phyloP scores from a whole-genome alignment of 2,888 invertebrate species.

The Calliscelio sp. region DNA sequence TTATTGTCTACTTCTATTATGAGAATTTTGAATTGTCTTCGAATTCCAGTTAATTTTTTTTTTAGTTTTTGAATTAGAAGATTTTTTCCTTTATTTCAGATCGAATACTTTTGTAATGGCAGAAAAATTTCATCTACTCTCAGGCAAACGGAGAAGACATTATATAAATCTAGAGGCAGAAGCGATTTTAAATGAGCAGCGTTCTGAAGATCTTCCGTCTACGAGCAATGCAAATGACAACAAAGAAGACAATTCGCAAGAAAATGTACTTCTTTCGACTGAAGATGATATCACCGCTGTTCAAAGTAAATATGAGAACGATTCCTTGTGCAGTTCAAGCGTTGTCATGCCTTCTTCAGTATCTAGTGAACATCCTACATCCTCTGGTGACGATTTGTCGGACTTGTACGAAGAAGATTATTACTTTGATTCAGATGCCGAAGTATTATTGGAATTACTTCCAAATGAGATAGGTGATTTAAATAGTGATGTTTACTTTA shows the following conservation, averaged over 20 bases:
- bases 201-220: not conserved
- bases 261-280: too few relatives aligned
- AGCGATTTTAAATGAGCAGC: not conserved
- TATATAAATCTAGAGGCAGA: not conserved
- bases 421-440: conserved; percentile 5
- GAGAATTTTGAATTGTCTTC: too few relatives aligned
- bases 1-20: too few relatives aligned
- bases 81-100: not conserved
- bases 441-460: not conserved
- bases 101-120: not conserved
- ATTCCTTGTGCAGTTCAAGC: not conserved
- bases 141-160: conserved; percentile 1
- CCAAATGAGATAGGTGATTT: not conserved
- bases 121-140: not conserved
- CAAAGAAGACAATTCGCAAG: not conserved
- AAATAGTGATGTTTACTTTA: not conserved
- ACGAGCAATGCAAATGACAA: not conserved
- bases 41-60: too few relatives aligned
- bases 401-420: conserved; percentile 8
- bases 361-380: not conserved
- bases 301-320: too few relatives aligned
- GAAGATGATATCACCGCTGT: too few relatives aligned
- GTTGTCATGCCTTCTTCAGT: not conserved
- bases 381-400: not conserved
- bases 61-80: too few relatives aligned